Evolutionary conservation across 2,888 invertebrate species (phyloP), one percentile per base, ranked within the genome.

Genomic region (Phymatocera aterrima): DNA sequence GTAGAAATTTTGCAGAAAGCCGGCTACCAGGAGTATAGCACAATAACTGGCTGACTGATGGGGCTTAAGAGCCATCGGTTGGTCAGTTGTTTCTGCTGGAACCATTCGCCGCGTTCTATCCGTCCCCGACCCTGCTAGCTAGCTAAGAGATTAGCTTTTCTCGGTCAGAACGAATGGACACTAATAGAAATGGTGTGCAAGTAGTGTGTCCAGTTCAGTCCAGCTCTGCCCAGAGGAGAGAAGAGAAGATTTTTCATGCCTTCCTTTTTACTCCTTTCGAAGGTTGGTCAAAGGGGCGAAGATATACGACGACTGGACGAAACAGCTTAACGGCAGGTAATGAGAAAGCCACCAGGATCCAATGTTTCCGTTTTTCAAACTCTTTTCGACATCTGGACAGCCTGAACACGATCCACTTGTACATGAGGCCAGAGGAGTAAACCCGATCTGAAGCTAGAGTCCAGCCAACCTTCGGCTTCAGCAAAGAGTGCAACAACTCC

Each of bases 41-140:
- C 72, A 51, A 72, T 72, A 72, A 54, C 75, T 43, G 75, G 37
- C 40, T 75, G 75, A 75, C 75, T 75, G 75, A 75, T 57, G 75
- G 75, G 57, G 57, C 60, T 75, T 75, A 75, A 75, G 40, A 40
- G 75, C 37, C 75, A 75, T 75, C 57, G 75, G 57, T 15, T 54
- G 28, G 24, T 43, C 75, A 37, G 72, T 72, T 72, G 51, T 51
- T 43, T 68, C 43, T 24, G 24, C 43, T 15, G 8, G 15, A 28
- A 40, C n/a, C 24, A n/a, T n/a, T 46, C 68, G 34, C n/a, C n/a
- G n/a, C n/a, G n/a, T n/a, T 28, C 43, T 68, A 15, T 68, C 68
- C 28, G 21, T 68, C 51, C 43, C 12, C 46, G 43, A 24, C 43
- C 46, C 43, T n/a, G n/a, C n/a, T n/a, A n/a, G n/a, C n/a, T n/a